Base-by-base conservation (phyloP, 35 echinoderm and acorn worm genomes). In the Hemicentrotus pulcherrimus region DNA sequence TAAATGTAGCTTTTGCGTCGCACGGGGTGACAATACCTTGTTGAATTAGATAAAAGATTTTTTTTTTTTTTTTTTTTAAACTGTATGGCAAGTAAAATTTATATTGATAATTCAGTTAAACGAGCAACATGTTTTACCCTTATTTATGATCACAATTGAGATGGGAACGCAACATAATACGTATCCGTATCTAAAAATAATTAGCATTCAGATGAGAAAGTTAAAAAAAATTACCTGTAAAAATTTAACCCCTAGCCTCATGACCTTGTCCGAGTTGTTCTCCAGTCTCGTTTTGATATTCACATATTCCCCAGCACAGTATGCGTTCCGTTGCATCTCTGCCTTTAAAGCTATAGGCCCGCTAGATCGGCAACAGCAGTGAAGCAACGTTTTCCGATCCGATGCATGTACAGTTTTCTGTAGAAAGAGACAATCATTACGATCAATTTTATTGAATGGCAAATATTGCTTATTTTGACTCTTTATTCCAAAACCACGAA, bases 291-390 rank as follows among this genome's bases (percentile, higher is more conserved):
- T 99, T 11, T 96, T 59, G 15, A 99, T 99, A 90, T 99, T 99
- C 65, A 99, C 97, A 87, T 96, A 99, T 96, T 99, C 98, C 47
- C 98, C 98, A 11, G 98, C 95, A 55, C 98, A 99, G 87, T 99
- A 99, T n/a, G 96, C 97, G 32, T 96, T 96, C 47, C 98, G 88
- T 61, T 99, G 98, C 91, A 99, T 97, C 85, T 99, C 98, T 10
- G 96, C 98, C 61, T 99, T 99, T 8, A 99, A 86, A 14, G 98
- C 97, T 30, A 99, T 99, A 24, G 98, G 98, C 10, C 98, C 96
- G 87, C 97, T 97, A 13, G 96, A 96, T 55, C 97, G 96, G 47
- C 97, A 99, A 31, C 98, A 95, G 61, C 96, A 99, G 31, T 97
- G 91, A 14, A 93, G 91, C 94, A 97, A 88, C 22, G 96, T 97